Evolutionary conservation across 2,888 invertebrate genomes (phyloP).

Genomic region (Odontocolon sp.): DNA sequence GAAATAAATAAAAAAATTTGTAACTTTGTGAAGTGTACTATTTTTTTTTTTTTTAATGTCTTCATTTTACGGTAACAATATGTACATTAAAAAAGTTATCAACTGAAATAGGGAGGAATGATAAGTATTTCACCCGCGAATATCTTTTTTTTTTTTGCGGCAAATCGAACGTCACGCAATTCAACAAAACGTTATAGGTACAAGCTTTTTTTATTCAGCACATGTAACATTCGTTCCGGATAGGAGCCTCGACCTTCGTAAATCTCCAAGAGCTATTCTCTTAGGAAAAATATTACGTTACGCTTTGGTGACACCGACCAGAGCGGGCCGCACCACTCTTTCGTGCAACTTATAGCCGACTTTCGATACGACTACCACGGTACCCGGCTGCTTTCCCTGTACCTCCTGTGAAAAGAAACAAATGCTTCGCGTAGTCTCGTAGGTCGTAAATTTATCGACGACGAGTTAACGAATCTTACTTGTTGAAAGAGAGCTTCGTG

Average conservation of each 20-base stretch:
- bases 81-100: slow-evolving; percentile 17
- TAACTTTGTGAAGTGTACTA: slow-evolving; percentile 6
- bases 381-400: slow-evolving; percentile 90
- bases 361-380: slow-evolving; percentile 96
- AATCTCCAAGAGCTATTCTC: background rate
- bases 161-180: background rate
- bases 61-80: slow-evolving; percentile 15
- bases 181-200: slow-evolving; percentile 7
- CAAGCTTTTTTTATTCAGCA: slow-evolving; percentile 33
- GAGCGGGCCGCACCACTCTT: slow-evolving; percentile 96
- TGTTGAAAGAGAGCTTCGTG: slow-evolving; percentile 98
- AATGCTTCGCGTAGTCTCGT: background rate
- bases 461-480: slow-evolving; percentile 80
- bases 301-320: slow-evolving; percentile 96
- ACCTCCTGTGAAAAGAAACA: slow-evolving; percentile 84
- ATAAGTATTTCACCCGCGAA: background rate
- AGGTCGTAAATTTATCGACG: slow-evolving; percentile 28
- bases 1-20: slow-evolving; percentile 4
- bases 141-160: background rate
- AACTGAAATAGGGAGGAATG: slow-evolving; percentile 28
- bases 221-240: slow-evolving; percentile 25
- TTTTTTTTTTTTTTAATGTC: slow-evolving; percentile 21
- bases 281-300: slow-evolving; percentile 61
- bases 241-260: slow-evolving; percentile 1
- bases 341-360: slow-evolving; percentile 97